These are phyloP conservation scores for Anagyrus pseudococci DNA, from an alignment of 2,888 invertebrate species.

Conservation along the genomic window DNA sequence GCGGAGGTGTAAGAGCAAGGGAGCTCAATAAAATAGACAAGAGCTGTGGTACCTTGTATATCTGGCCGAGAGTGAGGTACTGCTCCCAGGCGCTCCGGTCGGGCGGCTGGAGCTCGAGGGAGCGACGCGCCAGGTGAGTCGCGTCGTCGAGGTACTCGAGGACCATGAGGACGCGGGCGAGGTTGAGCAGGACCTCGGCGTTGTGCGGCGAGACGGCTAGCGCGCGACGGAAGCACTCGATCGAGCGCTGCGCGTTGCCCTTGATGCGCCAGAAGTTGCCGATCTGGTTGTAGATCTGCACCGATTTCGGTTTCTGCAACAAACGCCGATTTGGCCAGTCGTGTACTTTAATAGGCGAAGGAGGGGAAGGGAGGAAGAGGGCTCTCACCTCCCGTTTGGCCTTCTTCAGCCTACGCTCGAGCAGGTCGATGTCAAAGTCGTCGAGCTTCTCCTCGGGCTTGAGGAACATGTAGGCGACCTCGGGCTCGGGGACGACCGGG, in stretches of 20 bases:
- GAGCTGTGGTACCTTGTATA: constrained; percentile 71
- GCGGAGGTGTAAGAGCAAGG: background rate
- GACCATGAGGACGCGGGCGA: constrained; percentile 84
- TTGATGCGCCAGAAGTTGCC: constrained; percentile 92
- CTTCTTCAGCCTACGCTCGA: constrained; percentile 78
- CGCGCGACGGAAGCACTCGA: constrained; percentile 88
- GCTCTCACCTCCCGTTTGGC: constrained; percentile 73
- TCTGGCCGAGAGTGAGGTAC: constrained; percentile 90
- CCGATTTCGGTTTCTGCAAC: constrained; percentile 77
- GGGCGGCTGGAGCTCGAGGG: constrained; percentile 83
- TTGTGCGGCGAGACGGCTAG: constrained; percentile 86
- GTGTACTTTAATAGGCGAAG: background rate
- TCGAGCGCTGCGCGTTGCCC: constrained; percentile 84
- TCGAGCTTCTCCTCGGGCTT: constrained; percentile 69
- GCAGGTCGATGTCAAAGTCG: constrained; percentile 76
- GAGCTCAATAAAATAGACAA: background rate
- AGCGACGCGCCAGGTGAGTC: constrained; percentile 83
- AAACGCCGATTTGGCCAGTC: background rate
- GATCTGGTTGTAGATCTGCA: constrained; percentile 87
- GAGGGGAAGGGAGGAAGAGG: background rate
- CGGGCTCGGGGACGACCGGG: constrained; percentile 83
- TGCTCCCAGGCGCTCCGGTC: constrained; percentile 91
- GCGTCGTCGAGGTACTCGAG: constrained; percentile 90
- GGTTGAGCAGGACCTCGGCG: constrained; percentile 83
- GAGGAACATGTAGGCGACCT: constrained; percentile 78